phyloP scores from a whole-genome alignment of 1,140 invertebrate species.

The Dryas iulia region DNA sequence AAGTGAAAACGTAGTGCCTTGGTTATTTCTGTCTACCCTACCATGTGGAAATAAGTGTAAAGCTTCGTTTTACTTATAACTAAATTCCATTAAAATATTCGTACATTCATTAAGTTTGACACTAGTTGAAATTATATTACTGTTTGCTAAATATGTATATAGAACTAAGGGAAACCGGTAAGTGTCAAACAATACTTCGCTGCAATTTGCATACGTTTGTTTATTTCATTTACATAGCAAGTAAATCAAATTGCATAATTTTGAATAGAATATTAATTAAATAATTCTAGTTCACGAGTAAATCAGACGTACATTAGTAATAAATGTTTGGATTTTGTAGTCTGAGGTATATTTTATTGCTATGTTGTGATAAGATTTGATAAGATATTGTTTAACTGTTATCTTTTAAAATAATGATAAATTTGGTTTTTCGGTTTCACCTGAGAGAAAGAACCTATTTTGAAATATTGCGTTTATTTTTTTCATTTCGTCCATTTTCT shows the following conservation, averaged over 20 bases:
- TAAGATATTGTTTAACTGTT: no score
- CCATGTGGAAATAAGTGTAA: no score
- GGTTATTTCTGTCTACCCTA: no score
- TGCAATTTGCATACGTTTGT: slow-evolving; percentile 10
- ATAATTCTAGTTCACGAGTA: background rate
- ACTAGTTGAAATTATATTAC: background rate
- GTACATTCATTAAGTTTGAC: background rate
- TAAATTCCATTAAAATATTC: background rate
- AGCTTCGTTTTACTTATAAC: no score
- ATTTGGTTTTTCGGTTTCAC: no score
- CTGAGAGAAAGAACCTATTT: no score
- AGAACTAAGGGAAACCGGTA: slow-evolving; percentile 9
- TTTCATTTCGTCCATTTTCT: no score
- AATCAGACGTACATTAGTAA: slow-evolving; percentile 1
- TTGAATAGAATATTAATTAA: slow-evolving; percentile 15
- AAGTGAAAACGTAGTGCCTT: no score
- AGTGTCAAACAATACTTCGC: slow-evolving; percentile 11
- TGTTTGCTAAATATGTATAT: background rate
- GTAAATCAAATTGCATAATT: slow-evolving; percentile 14
- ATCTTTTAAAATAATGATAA: no score
- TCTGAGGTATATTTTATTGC: background rate
- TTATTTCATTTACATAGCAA: slow-evolving; percentile 16
- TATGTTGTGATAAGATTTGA: no score
- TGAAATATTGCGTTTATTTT: no score
- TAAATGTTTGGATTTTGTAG: slow-evolving; percentile 5